Percentiles rank a stretch among this genome's conserved stretches.
These are phyloP conservation scores for Hypotaenidia okinawae DNA, from an alignment of 2,797 vertebrate genomes.

Conservation along the genomic window DNA sequence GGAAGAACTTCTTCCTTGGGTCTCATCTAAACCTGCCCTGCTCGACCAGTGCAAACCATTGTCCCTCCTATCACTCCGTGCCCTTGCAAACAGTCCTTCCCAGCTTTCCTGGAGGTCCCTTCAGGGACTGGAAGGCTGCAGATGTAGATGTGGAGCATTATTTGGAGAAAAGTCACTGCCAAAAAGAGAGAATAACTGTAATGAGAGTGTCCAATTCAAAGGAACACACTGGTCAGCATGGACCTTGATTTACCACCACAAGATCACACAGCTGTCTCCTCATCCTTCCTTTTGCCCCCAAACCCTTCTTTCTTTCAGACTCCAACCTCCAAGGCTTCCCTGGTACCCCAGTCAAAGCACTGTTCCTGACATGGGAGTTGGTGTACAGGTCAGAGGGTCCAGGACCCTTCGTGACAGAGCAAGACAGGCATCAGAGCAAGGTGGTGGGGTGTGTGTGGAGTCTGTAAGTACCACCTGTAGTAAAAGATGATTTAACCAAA, in stretches of 20 bases:
- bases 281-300: not conserved
- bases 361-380: not conserved
- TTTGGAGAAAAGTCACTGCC: not conserved
- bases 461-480: not conserved
- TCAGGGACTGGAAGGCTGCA: too few species aligned
- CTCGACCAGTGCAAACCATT: too few species aligned
- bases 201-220: not conserved
- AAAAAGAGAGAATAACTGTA: not conserved
- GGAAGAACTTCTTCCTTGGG: too few species aligned
- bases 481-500: not conserved
- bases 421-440: too few species aligned
- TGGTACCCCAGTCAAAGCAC: not conserved
- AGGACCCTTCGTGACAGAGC: not conserved
- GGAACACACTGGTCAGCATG: not conserved
- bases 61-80: too few species aligned
- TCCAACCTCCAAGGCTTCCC: not conserved
- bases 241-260: not conserved
- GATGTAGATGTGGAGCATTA: not conserved
- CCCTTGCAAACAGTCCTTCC: too few species aligned
- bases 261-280: not conserved
- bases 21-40: too few species aligned
- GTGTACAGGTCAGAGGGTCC: not conserved
- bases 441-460: accelerated
- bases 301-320: not conserved
- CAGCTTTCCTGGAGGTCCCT: too few species aligned